A percentile compares a stretch with the other conserved stretches of the same genome.
Evolutionary conservation across 2,797 vertebrate genomes (phyloP).

Genomic region (Dicrostonyx torquatus): DNA sequence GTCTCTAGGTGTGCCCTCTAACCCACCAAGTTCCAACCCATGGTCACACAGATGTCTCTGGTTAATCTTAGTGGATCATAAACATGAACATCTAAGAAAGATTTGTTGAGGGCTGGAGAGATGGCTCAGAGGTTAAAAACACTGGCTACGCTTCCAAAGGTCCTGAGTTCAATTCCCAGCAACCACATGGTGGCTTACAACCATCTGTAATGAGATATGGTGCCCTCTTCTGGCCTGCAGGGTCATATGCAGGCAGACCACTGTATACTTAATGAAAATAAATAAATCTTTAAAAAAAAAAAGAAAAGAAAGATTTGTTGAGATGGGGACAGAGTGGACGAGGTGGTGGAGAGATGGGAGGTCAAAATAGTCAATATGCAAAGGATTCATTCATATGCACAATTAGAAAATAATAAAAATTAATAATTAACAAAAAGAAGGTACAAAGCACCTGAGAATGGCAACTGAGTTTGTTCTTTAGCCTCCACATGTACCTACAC

Average conservation of each 20-base stretch:
- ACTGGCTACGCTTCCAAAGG: too few relatives aligned
- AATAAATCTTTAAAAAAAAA: too few relatives aligned
- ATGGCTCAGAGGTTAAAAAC: too few relatives aligned
- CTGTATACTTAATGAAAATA: too few relatives aligned
- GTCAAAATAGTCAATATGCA: background rate
- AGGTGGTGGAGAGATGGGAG: background rate
- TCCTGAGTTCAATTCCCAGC: too few relatives aligned
- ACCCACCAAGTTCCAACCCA: too few relatives aligned
- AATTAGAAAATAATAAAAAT: background rate
- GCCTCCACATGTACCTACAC: background rate
- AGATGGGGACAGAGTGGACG: background rate
- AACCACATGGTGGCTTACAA: too few relatives aligned
- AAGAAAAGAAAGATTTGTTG: background rate
- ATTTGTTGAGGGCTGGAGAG: too few relatives aligned
- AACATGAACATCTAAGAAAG: background rate
- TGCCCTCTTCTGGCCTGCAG: too few relatives aligned
- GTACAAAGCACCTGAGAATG: background rate
- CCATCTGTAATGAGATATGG: too few relatives aligned
- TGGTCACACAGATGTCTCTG: background rate
- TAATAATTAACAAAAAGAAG: background rate
- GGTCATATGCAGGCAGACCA: too few relatives aligned
- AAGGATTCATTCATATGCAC: background rate
- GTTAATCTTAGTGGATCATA: background rate
- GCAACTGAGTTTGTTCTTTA: background rate
- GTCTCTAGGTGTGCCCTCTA: background rate